Conservation (phyloP, 2,888 invertebrate genomes). For the Pinctada fucata region DNA sequence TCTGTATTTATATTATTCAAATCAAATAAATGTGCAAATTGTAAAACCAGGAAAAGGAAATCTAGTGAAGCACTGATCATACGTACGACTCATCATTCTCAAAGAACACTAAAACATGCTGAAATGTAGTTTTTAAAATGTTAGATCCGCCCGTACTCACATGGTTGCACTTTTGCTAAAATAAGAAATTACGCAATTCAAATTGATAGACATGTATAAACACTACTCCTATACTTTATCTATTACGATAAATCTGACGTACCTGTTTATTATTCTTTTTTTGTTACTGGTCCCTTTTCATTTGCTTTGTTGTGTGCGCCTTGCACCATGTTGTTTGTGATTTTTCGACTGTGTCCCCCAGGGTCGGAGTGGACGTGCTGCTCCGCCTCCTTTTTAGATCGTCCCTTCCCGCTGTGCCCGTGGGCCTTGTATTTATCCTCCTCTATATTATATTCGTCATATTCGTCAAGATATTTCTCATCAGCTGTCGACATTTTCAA, state of each 20-base stretch:
- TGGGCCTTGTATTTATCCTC: conserved; percentile 92
- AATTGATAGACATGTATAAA: no score
- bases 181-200: no score
- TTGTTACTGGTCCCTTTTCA: background rate
- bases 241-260: background rate
- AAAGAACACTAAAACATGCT: no score
- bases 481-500: conserved; percentile 44
- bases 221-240: no score
- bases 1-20: no score
- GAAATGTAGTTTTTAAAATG: no score
- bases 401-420: conserved; percentile 92
- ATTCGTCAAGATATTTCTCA: conserved; percentile 82
- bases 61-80: no score
- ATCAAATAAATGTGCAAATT: no score
- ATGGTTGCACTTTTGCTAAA: no score
- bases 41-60: no score
- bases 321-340: conserved; percentile 79
- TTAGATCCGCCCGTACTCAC: no score
- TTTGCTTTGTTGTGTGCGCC: conserved; percentile 66
- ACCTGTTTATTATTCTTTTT: background rate
- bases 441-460: conserved; percentile 96
- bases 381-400: conserved; percentile 91
- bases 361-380: conserved; percentile 94
- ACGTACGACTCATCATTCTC: no score
- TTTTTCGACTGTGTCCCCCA: conserved; percentile 94